Base-by-base conservation (phyloP, 2,797 vertebrate genomes). In the Micropoecilia bifurca region DNA sequence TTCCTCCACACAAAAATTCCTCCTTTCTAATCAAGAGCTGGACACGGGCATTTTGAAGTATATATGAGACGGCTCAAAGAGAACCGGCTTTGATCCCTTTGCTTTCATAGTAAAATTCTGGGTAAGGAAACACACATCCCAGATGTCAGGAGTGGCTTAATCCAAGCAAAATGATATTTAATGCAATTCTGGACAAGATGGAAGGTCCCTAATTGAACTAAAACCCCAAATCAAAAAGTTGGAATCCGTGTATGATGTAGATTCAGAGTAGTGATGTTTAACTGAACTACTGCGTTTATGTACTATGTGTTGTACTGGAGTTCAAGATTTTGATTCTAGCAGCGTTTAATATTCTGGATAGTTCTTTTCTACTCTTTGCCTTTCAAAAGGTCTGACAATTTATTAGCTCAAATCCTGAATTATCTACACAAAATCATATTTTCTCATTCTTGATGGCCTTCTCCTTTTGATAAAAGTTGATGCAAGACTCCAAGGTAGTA, bases 71-170 rank as follows among this genome's bases (percentile, higher is more conserved):
- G 80, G 80, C 73, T 86, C 77, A 71, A 41, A 46, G 71, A 89
- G 85, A 88, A 81, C 71, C 69, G 41, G 48, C 74, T 83, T 80
- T 83, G 87, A 87, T 91, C 80, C 76, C 0, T 14, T 74, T 85
- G 81, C 80, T 90, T 89, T 90, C 86, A 81, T 85, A 82, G 81
- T n/a, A 75, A 57, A 87, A 77, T 84, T 88, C 85, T 43, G 81
- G 84, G 92, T 80, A 86, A 89, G 80, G 81, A 87, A 89, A 90
- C 84, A 80, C 83, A 82, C 82, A 80, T 82, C 85, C 89, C 93
- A 93, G 91, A 92, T 91, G 91, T 93, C 80, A 86, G 85, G 77
- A 83, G 83, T 39, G 9, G 57, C 87, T 89, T 87, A 73, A 88
- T 90, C 81, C 85, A 72, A 73, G 71, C 80, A 80, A 85, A 87